Evolutionary conservation across 2,113 vertebrate species (phyloP).

Genomic region (Rafetus swinhoei): DNA sequence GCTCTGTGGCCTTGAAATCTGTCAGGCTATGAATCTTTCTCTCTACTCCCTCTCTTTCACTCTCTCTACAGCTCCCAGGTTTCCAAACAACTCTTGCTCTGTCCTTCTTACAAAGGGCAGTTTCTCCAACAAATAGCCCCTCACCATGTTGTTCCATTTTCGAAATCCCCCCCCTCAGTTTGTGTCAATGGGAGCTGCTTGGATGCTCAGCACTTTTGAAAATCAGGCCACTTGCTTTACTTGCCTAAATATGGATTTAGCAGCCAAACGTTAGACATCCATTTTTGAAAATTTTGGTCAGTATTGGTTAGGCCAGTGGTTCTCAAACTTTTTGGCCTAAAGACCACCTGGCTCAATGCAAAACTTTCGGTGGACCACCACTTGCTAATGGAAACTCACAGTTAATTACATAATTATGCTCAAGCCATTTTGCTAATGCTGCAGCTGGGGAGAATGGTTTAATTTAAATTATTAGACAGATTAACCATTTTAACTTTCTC

Average conservation of each 20-base stretch:
- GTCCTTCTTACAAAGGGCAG: background rate
- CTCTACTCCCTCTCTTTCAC: background rate
- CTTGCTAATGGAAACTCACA: too few species aligned
- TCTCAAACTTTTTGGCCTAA: too few species aligned
- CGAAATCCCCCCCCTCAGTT: background rate
- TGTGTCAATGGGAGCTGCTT: background rate
- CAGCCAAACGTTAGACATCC: background rate
- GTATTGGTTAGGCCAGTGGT: background rate
- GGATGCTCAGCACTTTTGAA: background rate
- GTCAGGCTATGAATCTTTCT: background rate
- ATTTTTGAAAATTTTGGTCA: background rate
- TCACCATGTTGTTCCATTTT: background rate
- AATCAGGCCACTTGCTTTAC: rapidly evolving
- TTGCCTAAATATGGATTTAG: rapidly evolving
- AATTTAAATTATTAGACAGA: too few species aligned
- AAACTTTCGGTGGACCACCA: too few species aligned
- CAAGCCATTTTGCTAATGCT: too few species aligned
- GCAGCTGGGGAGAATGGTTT: too few species aligned
- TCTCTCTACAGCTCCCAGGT: background rate
- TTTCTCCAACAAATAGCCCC: background rate
- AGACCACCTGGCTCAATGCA: too few species aligned
- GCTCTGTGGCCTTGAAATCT: background rate
- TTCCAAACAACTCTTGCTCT: background rate
- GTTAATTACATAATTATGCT: too few species aligned
- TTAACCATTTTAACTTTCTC: too few species aligned